Conservation (phyloP, 2,797 vertebrate species). For the Peromyscus eremicus region DNA sequence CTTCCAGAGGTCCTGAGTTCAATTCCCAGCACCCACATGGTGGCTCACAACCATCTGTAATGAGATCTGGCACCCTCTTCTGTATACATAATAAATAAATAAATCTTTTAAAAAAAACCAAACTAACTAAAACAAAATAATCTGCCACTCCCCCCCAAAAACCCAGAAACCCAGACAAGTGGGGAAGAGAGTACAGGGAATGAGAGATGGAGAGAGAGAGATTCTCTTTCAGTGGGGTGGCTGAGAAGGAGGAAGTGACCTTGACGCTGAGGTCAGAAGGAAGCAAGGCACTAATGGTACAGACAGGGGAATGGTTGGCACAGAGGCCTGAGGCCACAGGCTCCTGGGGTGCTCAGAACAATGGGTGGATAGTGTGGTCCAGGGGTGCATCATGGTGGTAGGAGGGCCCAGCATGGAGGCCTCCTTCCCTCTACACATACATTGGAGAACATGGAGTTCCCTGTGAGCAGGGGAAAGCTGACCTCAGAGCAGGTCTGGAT, state of each 20-base stretch:
- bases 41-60: too few relatives aligned
- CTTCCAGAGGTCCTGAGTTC: too few relatives aligned
- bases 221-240: not conserved
- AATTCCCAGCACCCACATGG: too few relatives aligned
- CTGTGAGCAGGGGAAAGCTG: not conserved
- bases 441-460: not conserved
- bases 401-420: fast-evolving
- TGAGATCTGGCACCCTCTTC: too few relatives aligned
- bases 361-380: not conserved
- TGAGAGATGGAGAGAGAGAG: not conserved
- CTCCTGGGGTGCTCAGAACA: not conserved
- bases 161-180: not conserved
- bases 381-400: fast-evolving
- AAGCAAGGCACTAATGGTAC: not conserved
- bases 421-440: not conserved
- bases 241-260: not conserved
- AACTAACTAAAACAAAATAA: not conserved
- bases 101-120: too few relatives aligned
- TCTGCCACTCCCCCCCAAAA: not conserved
- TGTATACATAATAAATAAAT: too few relatives aligned
- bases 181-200: not conserved
- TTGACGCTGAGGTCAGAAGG: not conserved
- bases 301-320: not conserved
- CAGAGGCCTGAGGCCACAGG: not conserved
- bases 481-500: not conserved